Evolutionary conservation across 2,888 invertebrate genomes (phyloP).

Genomic region (Cinara cedri): DNA sequence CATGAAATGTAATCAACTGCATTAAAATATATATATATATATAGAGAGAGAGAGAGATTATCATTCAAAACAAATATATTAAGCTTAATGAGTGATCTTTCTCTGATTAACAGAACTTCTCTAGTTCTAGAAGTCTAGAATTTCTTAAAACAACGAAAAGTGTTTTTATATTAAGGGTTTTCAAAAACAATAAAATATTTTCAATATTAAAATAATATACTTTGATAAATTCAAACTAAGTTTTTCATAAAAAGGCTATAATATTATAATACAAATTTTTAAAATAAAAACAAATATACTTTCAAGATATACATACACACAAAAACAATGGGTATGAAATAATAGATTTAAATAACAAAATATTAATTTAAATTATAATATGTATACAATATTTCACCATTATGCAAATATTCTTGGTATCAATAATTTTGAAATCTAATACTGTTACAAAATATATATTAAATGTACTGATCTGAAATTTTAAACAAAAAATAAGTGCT

Average conservation of each 20-base stretch:
- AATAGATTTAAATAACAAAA: slow-evolving; percentile 28
- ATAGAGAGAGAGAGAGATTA: no score
- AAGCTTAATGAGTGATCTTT: no score
- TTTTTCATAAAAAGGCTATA: slow-evolving; percentile 2
- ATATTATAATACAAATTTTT: slow-evolving; percentile 20
- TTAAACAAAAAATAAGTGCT: background rate
- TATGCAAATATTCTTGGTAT: slow-evolving; percentile 3
- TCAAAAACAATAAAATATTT: no score
- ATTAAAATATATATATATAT: no score
- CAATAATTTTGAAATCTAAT: slow-evolving; percentile 15
- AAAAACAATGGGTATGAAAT: slow-evolving; percentile 13
- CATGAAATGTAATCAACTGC: no score
- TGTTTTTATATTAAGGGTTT: no score
- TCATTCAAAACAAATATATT: no score
- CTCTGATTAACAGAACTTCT: no score
- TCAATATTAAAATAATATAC: slow-evolving; percentile 1
- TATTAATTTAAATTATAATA: slow-evolving; percentile 4
- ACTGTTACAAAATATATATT: slow-evolving; percentile 25
- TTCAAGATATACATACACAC: slow-evolving; percentile 14
- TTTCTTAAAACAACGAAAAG: no score
- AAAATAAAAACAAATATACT: slow-evolving; percentile 51
- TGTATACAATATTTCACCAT: background rate
- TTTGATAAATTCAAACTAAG: background rate
- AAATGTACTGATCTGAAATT: slow-evolving; percentile 5
- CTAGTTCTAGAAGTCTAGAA: no score